A percentile compares a stretch with the other conserved stretches of the same genome.
Conservation (phyloP, 2,888 invertebrate species). For the Pristionchus entomophagus region DNA sequence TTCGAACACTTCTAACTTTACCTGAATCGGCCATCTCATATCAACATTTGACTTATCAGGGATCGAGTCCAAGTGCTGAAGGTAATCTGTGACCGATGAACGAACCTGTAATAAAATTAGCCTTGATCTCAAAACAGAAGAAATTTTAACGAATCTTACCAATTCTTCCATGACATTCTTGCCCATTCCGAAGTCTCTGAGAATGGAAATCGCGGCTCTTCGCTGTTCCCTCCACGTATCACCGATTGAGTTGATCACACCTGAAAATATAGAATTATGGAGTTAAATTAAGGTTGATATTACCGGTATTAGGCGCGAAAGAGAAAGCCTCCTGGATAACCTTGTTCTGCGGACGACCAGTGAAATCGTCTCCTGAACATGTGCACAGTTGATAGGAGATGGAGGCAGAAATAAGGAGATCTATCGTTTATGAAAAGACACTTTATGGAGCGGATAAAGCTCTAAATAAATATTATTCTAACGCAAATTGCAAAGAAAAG, state of each 20-base stretch:
- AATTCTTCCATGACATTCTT: too few species aligned
- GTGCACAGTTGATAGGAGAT: too few species aligned
- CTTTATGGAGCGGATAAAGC: too few species aligned
- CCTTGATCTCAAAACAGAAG: neutral
- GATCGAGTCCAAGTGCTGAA: neutral
- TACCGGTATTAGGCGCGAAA: neutral
- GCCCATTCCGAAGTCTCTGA: too few species aligned
- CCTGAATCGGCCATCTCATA: neutral
- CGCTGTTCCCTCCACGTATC: constrained; percentile 60
- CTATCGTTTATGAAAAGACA: too few species aligned
- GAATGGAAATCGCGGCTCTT: constrained; percentile 54
- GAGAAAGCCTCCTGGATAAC: neutral
- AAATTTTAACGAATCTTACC: neutral
- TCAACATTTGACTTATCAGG: neutral
- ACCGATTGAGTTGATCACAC: constrained; percentile 51
- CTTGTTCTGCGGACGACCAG: neutral
- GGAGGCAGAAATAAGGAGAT: too few species aligned
- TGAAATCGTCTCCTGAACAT: neutral
- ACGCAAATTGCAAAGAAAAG: too few species aligned
- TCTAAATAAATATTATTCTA: too few species aligned
- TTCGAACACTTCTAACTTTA: too few species aligned
- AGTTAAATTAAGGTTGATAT: neutral
- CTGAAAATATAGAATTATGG: neutral
- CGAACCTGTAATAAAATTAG: neutral
- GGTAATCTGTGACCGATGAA: neutral